A percentile compares a stretch with the other conserved stretches of the same genome.
These are phyloP conservation scores for Pheosia tremula DNA, from an alignment of 2,888 invertebrate species.

Conservation along the genomic window DNA sequence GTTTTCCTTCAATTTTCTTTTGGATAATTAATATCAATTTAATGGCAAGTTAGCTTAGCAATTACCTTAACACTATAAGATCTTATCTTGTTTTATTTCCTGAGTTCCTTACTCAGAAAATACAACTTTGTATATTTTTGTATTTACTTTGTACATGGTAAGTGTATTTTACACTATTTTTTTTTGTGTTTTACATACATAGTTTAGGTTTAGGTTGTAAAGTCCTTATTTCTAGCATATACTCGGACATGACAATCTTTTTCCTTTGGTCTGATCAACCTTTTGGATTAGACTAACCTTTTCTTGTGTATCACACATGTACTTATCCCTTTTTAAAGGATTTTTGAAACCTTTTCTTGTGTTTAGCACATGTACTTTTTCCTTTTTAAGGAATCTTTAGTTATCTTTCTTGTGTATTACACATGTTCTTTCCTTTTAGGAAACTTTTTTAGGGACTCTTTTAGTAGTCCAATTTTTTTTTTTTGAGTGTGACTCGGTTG, in stretches of 20 bases:
- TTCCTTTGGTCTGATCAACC: not conserved
- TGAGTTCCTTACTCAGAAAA: not conserved
- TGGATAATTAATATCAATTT: not conserved
- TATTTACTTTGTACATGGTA: no score
- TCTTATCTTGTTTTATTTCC: not conserved
- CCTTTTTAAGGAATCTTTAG: no score
- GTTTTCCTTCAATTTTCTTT: not conserved
- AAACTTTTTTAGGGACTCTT: not conserved
- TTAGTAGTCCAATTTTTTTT: not conserved
- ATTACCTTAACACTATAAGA: not conserved
- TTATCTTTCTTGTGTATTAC: not conserved
- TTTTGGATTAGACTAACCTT: not conserved
- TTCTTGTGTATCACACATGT: not conserved
- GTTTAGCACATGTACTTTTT: no score
- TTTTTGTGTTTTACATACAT: no score
- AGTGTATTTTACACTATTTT: not conserved
- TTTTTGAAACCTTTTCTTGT: no score
- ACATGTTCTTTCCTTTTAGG: not conserved
- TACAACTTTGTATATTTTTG: not conserved
- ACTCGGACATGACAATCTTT: not conserved
- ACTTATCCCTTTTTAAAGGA: no score
- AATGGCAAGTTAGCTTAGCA: not conserved
- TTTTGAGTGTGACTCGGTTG: not conserved
- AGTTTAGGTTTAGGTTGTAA: no score
- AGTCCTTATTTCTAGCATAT: not conserved